These are phyloP conservation scores for Muricea muricata DNA, from an alignment of 92 coral and sea anemone species.

Conservation along the genomic window DNA sequence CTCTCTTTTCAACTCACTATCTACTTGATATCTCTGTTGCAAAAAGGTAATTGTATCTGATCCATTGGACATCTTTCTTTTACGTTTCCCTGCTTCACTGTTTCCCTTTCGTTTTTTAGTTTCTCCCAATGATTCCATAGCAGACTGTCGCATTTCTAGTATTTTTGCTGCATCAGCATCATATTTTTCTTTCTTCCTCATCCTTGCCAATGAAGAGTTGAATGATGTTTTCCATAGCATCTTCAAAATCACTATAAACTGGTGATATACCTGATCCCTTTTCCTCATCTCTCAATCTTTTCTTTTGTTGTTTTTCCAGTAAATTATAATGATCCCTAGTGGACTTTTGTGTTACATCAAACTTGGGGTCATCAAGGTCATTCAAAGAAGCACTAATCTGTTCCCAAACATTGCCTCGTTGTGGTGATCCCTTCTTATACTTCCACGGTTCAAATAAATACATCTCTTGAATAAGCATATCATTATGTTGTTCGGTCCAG, in stretches of 20 bases:
- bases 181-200: conserved; percentile 45
- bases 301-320: conserved; percentile 45
- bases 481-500: conserved; percentile 63
- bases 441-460: conserved; percentile 55
- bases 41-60: conserved; percentile 47
- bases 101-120: conserved; percentile 49
- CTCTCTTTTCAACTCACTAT: conserved; percentile 51
- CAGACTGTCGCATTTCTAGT: conserved; percentile 52
- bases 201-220: conserved; percentile 40
- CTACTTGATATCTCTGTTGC: conserved; percentile 44
- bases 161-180: conserved; percentile 51
- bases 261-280: conserved; percentile 60
- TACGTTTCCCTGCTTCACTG: conserved; percentile 1
- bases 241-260: conserved; percentile 32
- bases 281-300: conserved; percentile 44
- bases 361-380: conserved; percentile 36
- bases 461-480: conserved; percentile 57
- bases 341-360: conserved; percentile 50
- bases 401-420: conserved; percentile 57
- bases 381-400: conserved; percentile 52
- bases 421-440: conserved; percentile 49
- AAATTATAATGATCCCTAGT: conserved; percentile 46
- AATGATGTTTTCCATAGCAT: conserved; percentile 44
- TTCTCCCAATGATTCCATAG: conserved; percentile 50
- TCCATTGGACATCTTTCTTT: conserved; percentile 33